Evolutionary conservation across 2,888 invertebrate genomes (phyloP), one percentile per base, ranked within the genome.

Genomic region (Habroteleia sp.): DNA sequence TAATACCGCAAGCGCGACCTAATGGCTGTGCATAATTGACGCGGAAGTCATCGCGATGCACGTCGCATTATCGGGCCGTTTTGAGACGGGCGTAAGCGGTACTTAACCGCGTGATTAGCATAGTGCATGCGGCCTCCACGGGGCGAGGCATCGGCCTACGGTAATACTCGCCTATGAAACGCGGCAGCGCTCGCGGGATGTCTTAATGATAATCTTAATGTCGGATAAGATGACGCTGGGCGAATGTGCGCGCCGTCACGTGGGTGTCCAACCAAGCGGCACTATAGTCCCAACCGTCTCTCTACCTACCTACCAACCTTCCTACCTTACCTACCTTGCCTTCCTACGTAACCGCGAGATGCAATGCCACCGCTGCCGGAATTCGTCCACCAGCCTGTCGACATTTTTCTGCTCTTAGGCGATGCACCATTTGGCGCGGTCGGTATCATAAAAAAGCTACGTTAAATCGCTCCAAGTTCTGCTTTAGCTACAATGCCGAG

Each of bases 141-240:
- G 75, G 66, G 69, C 54, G 75, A 75, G 75, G 75, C 54, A 52
- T 27, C 58, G 58, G 63, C 56, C 63, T 60, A 66, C 71, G 35
- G 52, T 63, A 60, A 69, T 56, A 44, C 62, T 35, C 41, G 27
- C 41, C 44, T 29, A 58, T 68, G 42, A 58, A 58, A 50, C 58
- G 60, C 54, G 56, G 48, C 63, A 63, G 46, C 65, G 62, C 62
- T 66, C 62, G 74, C 77, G 58, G 71, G 69, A 68, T 68, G 74
- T 72, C 69, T 63, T 72, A 68, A 77, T 65, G 74, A 77, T 73
- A 75, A 77, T 77, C 77, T 72, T 63, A 73, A 77, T 73, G 63
- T 63, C 56, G 54, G 72, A 46, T 65, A 65, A 72, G 52, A 56
- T 14, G 39, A 48, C 58, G 46, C 41, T 42, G 10, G 17, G 37